phyloP scores from a whole-genome alignment of 2,797 vertebrate genomes.

The Oreortyx pictus region DNA sequence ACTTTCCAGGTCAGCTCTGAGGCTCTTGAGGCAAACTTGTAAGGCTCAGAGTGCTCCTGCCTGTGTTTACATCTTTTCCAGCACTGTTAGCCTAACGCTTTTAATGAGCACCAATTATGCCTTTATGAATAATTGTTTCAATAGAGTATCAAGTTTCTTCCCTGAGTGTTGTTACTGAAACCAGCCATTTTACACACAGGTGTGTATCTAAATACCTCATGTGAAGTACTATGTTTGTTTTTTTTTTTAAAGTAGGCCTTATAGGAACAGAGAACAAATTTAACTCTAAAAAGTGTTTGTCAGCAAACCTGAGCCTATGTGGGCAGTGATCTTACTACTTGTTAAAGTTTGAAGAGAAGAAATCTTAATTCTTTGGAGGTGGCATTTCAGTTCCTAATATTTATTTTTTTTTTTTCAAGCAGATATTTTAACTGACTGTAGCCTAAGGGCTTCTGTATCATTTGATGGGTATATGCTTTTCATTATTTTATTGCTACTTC shows the following conservation, averaged over 20 bases:
- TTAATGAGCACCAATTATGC: neutral
- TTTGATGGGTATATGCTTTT: neutral
- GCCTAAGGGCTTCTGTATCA: neutral
- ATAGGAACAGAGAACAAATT: neutral
- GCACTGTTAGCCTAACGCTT: neutral
- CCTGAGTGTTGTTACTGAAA: neutral
- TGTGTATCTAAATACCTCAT: neutral
- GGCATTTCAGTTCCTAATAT: neutral
- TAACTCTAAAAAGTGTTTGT: neutral
- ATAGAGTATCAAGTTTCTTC: neutral
- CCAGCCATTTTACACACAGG: neutral
- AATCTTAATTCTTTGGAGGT: neutral
- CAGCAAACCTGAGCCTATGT: neutral
- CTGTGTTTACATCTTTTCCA: neutral
- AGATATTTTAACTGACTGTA: conserved; percentile 26
- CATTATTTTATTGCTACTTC: neutral
- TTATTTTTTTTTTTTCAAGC: neutral
- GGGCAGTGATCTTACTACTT: neutral
- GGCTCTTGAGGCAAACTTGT: neutral
- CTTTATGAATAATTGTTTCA: neutral
- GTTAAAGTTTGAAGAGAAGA: neutral
- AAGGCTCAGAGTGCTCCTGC: neutral
- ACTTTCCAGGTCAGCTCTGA: neutral
- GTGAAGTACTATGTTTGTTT: neutral
- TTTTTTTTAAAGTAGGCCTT: neutral